phyloP scores from a whole-genome alignment of 2,797 vertebrate species.

The Enoplosus armatus region DNA sequence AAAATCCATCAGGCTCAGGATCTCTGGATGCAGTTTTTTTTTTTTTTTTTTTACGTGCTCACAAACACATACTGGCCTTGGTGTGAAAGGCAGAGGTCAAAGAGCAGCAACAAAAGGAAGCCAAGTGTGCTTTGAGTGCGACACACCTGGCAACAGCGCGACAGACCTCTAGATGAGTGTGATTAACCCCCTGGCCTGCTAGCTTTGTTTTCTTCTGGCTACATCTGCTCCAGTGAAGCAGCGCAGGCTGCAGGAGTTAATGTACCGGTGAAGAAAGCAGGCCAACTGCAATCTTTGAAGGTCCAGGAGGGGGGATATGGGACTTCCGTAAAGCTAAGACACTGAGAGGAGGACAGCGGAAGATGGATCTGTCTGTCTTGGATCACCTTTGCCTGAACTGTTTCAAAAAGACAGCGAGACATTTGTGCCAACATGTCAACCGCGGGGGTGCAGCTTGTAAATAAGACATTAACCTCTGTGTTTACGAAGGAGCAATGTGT shows the following conservation, averaged over 20 bases:
- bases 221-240: slow-evolving; percentile 72
- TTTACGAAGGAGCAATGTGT: slow-evolving; percentile 70
- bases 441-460: slow-evolving; percentile 60
- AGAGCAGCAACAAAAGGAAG: slow-evolving; percentile 63
- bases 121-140: slow-evolving; percentile 67
- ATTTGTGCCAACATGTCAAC: slow-evolving; percentile 60
- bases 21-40: slow-evolving; percentile 2
- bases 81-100: slow-evolving; percentile 65
- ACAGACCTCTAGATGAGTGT: slow-evolving; percentile 67
- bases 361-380: slow-evolving; percentile 57
- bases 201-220: slow-evolving; percentile 70
- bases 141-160: slow-evolving; percentile 72
- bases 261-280: slow-evolving; percentile 59
- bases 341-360: slow-evolving; percentile 14
- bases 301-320: slow-evolving; percentile 13
- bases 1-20: slow-evolving; percentile 33
- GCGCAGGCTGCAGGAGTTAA: slow-evolving; percentile 63
- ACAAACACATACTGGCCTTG: slow-evolving; percentile 19
- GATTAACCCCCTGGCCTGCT: slow-evolving; percentile 71
- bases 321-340: slow-evolving; percentile 39
- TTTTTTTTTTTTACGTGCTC: slow-evolving; percentile 4
- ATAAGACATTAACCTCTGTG: slow-evolving; percentile 76
- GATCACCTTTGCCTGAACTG: slow-evolving; percentile 38
- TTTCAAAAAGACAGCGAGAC: slow-evolving; percentile 44
- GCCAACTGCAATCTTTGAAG: slow-evolving; percentile 61